A percentile compares a stretch with the other conserved stretches of the same genome.
phyloP scores from a whole-genome alignment of 2,797 vertebrate species.

The Nannoperca australis region DNA sequence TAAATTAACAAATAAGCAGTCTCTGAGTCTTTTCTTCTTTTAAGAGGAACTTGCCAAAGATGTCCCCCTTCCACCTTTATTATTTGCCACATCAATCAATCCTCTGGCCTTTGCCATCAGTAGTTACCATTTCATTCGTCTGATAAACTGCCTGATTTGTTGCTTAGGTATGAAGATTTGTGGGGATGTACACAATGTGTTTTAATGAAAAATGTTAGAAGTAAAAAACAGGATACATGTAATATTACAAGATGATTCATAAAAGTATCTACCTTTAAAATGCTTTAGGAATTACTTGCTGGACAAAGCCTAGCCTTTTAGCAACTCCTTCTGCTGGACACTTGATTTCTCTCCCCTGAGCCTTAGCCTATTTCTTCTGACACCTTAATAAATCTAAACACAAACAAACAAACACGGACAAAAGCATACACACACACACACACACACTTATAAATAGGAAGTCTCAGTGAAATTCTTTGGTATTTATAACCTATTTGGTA shows the following conservation, averaged over 20 bases:
- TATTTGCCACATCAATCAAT: slow-evolving; percentile 6
- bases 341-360: slow-evolving; percentile 14
- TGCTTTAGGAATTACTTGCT: slow-evolving; percentile 6
- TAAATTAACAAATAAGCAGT: not conserved
- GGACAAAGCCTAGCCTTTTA: slow-evolving; percentile 8
- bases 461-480: not conserved
- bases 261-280: not conserved
- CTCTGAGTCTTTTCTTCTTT: not conserved
- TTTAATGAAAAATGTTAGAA: not conserved
- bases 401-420: slow-evolving; percentile 12
- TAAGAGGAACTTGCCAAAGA: not conserved
- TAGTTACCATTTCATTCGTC: not conserved
- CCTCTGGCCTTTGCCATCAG: not conserved
- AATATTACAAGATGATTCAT: not conserved
- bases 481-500: slow-evolving; percentile 48
- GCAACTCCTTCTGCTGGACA: not conserved
- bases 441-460: slow-evolving; percentile 17
- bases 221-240: not conserved
- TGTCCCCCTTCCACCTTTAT: slow-evolving; percentile 2
- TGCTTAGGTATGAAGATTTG: not conserved
- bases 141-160: not conserved
- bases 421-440: not conserved
- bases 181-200: not conserved
- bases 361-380: slow-evolving; percentile 37
- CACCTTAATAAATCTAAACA: slow-evolving; percentile 26